Evolutionary conservation across 2,113 vertebrate species (phyloP), one percentile per base, ranked within the genome.

Genomic region (Embiotoca jacksoni): DNA sequence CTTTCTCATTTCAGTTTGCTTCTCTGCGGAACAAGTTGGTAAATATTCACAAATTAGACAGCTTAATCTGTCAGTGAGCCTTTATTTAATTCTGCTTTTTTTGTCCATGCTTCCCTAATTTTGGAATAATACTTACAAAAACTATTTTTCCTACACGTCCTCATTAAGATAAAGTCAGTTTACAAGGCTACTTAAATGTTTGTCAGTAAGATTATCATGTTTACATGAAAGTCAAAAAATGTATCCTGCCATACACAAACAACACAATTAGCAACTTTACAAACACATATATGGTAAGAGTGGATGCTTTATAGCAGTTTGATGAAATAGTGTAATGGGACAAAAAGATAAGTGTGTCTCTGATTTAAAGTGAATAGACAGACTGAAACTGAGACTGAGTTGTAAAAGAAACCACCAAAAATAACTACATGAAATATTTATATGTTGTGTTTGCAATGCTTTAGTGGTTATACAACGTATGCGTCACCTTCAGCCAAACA

Each of bases 1-100:
- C 91, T 85, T 85, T 84, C 80, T 91, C 85, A 84, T 88, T 91
- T 82, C 89, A 84, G 35, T 79, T 78, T 59, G 60, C 39, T 49
- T 59, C 57, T 86, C 63, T 46, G 47, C 33, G n/a, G 13, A 75
- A 69, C 6, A 33, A 66, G 50, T 63, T 55, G 63, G 36, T 55
- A 64, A 72, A 69, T 54, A 67, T 9, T 57, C 35, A 7, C 3
- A 79, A 54, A 71, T 80, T 56, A 6, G 9, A 49, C n/a, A 30
- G 15, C 62, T 75, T 64, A 65, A 71, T 78, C 68, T 79, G 53
- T 71, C 36, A 61, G 68, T 35, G 0, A 66, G 52, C 5, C 54
- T 67, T 72, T 30, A 63, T 60, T 64, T 61, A 54, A 39, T 56
- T 35, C 15, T 53, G 57, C 35, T 16, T 54, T 70, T 70, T 16